A percentile compares a stretch with the other conserved stretches of the same genome.
Evolutionary conservation across 2,888 invertebrate genomes (phyloP).

Genomic region (Cylloceria caligata): DNA sequence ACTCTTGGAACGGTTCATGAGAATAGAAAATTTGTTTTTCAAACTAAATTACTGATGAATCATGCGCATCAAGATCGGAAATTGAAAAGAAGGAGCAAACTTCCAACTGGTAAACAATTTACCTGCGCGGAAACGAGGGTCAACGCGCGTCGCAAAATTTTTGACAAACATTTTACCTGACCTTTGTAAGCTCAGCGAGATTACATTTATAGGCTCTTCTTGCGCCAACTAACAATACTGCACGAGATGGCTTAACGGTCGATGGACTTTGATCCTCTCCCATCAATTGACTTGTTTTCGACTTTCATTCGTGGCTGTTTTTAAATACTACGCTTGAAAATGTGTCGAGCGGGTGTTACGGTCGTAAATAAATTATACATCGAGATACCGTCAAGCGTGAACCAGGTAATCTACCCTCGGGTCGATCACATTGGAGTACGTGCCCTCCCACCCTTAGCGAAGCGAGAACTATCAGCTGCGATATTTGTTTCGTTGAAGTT

Average conservation of each 20-base stretch:
- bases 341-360: not conserved
- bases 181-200: conserved; percentile 6
- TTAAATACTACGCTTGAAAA: conserved; percentile 7
- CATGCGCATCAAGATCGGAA: conserved; percentile 15
- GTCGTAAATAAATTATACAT: conserved; percentile 18
- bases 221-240: conserved; percentile 18
- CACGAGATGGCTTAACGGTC: not conserved
- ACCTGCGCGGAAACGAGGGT: conserved; percentile 51
- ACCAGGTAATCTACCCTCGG: conserved; percentile 19
- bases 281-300: conserved; percentile 41
- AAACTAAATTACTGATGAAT: conserved; percentile 38
- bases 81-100: conserved; percentile 27
- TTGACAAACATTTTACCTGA: conserved; percentile 66
- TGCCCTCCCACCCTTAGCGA: not conserved
- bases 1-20: not conserved
- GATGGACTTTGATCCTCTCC: conserved; percentile 23
- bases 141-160: conserved; percentile 30
- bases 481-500: not conserved
- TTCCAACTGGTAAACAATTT: conserved; percentile 63
- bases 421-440: not conserved
- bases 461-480: not conserved
- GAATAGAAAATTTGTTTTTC: conserved; percentile 5
- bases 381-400: not conserved
- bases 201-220: conserved; percentile 12
- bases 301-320: conserved; percentile 3